These are phyloP conservation scores for Ectemnius continuus DNA, from an alignment of 2,888 invertebrate genomes.

Conservation along the genomic window DNA sequence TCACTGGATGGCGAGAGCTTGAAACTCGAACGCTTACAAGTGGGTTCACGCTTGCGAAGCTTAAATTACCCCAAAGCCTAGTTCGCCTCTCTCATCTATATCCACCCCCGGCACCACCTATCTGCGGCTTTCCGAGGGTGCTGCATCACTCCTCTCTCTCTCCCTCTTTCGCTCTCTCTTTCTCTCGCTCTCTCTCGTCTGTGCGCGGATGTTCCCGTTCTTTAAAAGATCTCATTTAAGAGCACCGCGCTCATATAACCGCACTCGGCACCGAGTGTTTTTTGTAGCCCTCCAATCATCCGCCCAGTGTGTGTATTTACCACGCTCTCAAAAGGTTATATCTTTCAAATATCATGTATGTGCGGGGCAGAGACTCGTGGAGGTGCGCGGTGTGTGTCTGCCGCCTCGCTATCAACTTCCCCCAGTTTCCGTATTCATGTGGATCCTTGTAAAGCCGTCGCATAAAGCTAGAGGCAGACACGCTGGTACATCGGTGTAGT, in stretches of 20 bases:
- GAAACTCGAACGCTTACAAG: constrained; percentile 14
- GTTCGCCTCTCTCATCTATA: constrained; percentile 9
- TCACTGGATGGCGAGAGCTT: constrained; percentile 12
- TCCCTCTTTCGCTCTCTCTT: background rate
- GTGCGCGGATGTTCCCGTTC: background rate
- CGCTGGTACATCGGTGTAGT: too few species aligned
- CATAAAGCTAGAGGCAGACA: too few species aligned
- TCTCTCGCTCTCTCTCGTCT: background rate
- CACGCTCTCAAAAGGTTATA: too few species aligned
- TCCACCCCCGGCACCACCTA: background rate
- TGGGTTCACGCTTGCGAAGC: background rate
- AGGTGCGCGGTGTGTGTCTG: too few species aligned
- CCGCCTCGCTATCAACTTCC: too few species aligned
- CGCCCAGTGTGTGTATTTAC: too few species aligned
- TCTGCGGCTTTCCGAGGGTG: too few species aligned
- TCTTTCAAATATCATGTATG: too few species aligned
- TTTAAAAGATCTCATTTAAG: constrained; percentile 5
- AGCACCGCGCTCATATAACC: background rate
- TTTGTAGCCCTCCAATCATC: background rate
- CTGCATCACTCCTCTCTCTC: background rate
- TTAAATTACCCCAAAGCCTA: constrained; percentile 15
- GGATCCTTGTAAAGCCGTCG: too few species aligned
- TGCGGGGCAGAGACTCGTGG: too few species aligned
- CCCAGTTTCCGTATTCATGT: too few species aligned
- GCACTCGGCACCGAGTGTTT: background rate